Base-by-base conservation (phyloP, 2,113 vertebrate species). In the Nicator chloris region DNA sequence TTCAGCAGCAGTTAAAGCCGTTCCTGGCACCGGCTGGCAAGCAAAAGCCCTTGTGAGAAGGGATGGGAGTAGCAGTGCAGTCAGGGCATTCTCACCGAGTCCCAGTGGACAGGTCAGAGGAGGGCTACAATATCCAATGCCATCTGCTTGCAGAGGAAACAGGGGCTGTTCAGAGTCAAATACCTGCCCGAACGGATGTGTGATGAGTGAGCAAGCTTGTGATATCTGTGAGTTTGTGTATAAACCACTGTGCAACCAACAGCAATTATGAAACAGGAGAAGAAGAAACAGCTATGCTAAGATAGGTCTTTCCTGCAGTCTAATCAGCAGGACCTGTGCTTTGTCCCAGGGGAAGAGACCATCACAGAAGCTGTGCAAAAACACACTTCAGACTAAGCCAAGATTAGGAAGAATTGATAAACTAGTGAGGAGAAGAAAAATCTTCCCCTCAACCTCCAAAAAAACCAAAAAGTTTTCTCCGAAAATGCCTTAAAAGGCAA, bases 1-100 rank as follows among this genome's bases (percentile, higher is more conserved):
- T 93, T 87, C 89, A 94, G 68, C 75, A 88, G 59, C n/a, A 86
- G 78, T 73, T 92, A 82, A 88, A 91, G 56, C 68, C 83, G 50
- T 27, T 86, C 60, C 75, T 53, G 56, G 45, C 59, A 83, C 40
- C 63, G 94, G 81, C 64, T 91, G 93, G 42, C 51, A 79, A 59
- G 9, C 7, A 8, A 83, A 78, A 93, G 45, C 54, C 59, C 57
- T 68, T 11, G 15, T 50, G 66, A 49, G 78, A 79, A 85, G 37
- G 35, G 20, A 47, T 31, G 22, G 35, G 53, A 68, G 31, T 8
- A 71, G 31, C 15, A 75, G n/a, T 65, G 24, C 40, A 82, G 37
- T 60, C 15, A 9, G 78, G 70, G 40, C 49, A 39, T 61, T 82
- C 21, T 60, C 3, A 0, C 6, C 20, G 68, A 54, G 13, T 82